These are phyloP conservation scores for Odontothrips loti DNA, from an alignment of 2,888 invertebrate species.

Conservation along the genomic window DNA sequence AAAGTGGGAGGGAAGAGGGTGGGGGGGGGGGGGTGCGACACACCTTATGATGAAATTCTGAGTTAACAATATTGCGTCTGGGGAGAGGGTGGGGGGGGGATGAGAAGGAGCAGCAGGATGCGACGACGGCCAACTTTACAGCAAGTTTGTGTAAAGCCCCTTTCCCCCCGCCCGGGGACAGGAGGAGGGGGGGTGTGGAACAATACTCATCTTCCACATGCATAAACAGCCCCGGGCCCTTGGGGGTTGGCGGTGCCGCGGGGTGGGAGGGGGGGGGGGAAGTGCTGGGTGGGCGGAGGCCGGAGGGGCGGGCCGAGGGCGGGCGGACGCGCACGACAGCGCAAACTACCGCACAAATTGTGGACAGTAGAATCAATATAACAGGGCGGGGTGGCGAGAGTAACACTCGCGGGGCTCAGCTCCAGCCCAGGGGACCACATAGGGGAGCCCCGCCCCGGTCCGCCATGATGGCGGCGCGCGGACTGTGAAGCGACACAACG, in stretches of 20 bases:
- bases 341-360: background rate
- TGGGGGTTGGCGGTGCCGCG: background rate
- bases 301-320: background rate
- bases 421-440: background rate
- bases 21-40: background rate
- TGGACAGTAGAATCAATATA: slow-evolving; percentile 15
- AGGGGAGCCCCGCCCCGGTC: no score
- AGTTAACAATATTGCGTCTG: slow-evolving; percentile 25
- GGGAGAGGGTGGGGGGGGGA: background rate
- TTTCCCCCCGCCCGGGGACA: background rate
- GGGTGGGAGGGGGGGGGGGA: background rate
- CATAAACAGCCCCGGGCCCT: slow-evolving; percentile 10
- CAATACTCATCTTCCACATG: slow-evolving; percentile 24
- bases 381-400: background rate
- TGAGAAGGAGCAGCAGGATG: background rate
- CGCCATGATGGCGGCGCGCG: no score
- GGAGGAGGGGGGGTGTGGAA: background rate
- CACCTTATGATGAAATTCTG: slow-evolving; percentile 22
- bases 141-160: slow-evolving; percentile 25
- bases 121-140: slow-evolving; percentile 32
- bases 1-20: background rate
- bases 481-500: no score
- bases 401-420: no score
- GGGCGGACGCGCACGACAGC: background rate
- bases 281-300: background rate